These are phyloP conservation scores for Acinonyx jubatus DNA, from an alignment of 2,113 vertebrate species.

Conservation along the genomic window DNA sequence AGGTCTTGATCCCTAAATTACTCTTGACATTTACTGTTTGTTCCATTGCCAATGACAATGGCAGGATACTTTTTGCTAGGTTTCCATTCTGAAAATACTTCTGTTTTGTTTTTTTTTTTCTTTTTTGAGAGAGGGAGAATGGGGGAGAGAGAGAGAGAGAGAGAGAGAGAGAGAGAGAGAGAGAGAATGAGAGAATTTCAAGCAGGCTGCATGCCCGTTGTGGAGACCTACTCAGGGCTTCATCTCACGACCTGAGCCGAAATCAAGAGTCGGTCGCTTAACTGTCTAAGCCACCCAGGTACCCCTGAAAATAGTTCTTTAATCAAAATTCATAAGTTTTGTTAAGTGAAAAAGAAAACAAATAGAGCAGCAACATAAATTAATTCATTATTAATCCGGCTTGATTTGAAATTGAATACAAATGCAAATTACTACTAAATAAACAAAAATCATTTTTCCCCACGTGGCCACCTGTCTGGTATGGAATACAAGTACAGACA, in stretches of 20 bases:
- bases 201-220: too few relatives aligned
- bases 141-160: too few relatives aligned
- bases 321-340: background rate
- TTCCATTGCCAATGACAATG: background rate
- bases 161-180: too few relatives aligned
- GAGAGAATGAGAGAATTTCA: too few relatives aligned
- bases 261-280: too few relatives aligned
- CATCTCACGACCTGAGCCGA: too few relatives aligned
- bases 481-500: background rate
- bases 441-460: background rate
- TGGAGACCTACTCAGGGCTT: too few relatives aligned
- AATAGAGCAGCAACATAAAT: background rate
- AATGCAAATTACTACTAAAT: background rate
- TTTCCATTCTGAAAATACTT: background rate
- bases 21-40: background rate
- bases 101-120: too few relatives aligned
- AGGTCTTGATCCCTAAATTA: background rate
- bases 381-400: background rate
- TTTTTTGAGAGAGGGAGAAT: too few relatives aligned
- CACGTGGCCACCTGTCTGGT: background rate
- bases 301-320: background rate
- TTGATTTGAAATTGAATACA: constrained; percentile 1
- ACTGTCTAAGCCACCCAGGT: too few relatives aligned
- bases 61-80: background rate
- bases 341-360: background rate